These are phyloP conservation scores for Pogonomyrmex californicus DNA, from an alignment of 1,140 invertebrate genomes.

Conservation along the genomic window DNA sequence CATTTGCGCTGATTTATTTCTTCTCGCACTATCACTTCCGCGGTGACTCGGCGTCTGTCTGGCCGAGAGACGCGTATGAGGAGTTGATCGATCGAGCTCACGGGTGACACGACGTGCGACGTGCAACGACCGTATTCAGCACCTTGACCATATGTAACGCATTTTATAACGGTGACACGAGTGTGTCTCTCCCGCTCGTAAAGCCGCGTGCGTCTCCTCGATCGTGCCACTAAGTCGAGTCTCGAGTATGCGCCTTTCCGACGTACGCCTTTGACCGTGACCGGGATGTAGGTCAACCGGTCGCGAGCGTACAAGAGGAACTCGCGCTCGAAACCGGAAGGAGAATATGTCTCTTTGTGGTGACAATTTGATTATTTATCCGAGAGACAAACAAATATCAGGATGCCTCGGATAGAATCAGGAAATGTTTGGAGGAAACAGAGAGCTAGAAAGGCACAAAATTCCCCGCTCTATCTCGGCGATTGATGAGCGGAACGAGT, in stretches of 20 bases:
- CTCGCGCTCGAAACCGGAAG: constrained; percentile 42
- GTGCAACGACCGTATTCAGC: constrained; percentile 30
- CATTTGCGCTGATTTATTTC: too few species aligned
- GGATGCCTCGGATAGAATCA: not conserved
- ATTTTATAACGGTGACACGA: constrained; percentile 51
- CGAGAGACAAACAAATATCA: not conserved
- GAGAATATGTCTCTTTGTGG: constrained; percentile 9
- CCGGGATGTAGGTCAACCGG: constrained; percentile 87
- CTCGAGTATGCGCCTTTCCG: constrained; percentile 64
- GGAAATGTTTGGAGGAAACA: not conserved
- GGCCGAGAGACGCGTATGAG: not conserved
- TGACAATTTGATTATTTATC: not conserved
- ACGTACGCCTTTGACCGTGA: constrained; percentile 82
- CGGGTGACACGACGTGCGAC: constrained; percentile 4
- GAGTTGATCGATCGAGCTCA: not conserved
- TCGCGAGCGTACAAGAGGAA: constrained; percentile 86
- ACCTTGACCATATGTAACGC: constrained; percentile 43
- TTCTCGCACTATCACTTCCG: constrained; percentile 10
- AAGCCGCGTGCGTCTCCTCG: constrained; percentile 5
- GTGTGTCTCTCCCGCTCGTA: not conserved
- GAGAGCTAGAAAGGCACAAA: not conserved
- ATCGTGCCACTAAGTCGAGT: constrained; percentile 50
- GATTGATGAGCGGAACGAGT: constrained; percentile 66
- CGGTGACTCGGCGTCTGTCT: not conserved
- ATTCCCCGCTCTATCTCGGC: constrained; percentile 51